These are phyloP conservation scores for Mesorhabditis sp. DNA, from an alignment of 2,888 invertebrate genomes.

Conservation along the genomic window DNA sequence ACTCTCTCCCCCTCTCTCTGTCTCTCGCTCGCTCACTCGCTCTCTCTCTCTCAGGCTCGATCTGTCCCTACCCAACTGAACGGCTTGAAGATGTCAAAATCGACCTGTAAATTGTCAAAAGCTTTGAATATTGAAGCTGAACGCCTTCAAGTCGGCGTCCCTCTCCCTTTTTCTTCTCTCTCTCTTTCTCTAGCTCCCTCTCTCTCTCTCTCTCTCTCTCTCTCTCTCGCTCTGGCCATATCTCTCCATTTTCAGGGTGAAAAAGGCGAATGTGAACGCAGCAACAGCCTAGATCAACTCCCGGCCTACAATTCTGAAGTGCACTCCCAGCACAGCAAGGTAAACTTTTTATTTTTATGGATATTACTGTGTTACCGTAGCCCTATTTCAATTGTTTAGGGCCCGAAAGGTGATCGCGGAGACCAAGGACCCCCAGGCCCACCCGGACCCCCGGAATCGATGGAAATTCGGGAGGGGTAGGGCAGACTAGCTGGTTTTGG, in stretches of 20 bases:
- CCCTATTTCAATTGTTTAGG: neutral
- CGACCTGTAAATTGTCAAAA: no score
- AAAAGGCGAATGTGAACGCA: slow-evolving; percentile 25
- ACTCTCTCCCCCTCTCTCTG: no score
- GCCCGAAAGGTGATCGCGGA: slow-evolving; percentile 42
- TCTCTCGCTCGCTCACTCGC: no score
- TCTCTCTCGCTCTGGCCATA: no score
- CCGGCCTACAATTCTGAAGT: slow-evolving; percentile 36
- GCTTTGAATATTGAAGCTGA: no score
- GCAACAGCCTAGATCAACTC: slow-evolving; percentile 12
- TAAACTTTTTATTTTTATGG: neutral
- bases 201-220: no score
- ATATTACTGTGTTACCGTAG: neutral
- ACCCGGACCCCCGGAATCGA: slow-evolving; percentile 28
- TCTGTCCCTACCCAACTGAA: no score
- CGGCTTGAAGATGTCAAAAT: no score
- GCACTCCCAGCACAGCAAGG: slow-evolving; percentile 25
- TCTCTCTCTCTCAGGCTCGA: no score
- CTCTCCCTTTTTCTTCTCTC: no score
- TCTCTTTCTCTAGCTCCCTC: no score
- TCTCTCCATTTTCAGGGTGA: slow-evolving; percentile 27
- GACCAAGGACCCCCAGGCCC: slow-evolving; percentile 31
- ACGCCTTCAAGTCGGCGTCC: no score
- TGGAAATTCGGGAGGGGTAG: slow-evolving; percentile 35
- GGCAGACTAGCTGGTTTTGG: slow-evolving; percentile 13